Evolutionary conservation across 2,888 invertebrate species (phyloP).

Genomic region (Andrena marginata): DNA sequence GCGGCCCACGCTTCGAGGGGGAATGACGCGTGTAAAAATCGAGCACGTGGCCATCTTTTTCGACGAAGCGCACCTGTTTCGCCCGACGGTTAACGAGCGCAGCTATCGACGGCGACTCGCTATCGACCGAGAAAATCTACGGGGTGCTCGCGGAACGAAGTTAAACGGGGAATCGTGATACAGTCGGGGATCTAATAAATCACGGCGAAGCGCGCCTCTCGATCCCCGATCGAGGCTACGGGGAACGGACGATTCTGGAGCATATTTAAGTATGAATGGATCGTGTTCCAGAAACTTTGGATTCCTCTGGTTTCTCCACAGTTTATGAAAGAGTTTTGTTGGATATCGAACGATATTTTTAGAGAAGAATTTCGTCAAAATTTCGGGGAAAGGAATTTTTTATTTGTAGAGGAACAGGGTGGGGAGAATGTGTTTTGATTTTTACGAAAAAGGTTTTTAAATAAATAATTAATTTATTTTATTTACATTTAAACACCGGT

Average conservation of each 20-base stretch:
- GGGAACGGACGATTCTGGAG: slow-evolving; percentile 30
- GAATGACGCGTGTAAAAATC: slow-evolving; percentile 6
- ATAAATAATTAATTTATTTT: too few species aligned
- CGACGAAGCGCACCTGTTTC: slow-evolving; percentile 31
- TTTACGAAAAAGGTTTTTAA: too few species aligned
- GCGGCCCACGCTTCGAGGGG: background rate
- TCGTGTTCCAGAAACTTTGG: background rate
- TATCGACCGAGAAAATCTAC: slow-evolving; percentile 53
- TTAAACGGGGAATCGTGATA: slow-evolving; percentile 49
- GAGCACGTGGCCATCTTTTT: slow-evolving; percentile 28
- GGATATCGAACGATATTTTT: too few species aligned
- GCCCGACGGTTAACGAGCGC: slow-evolving; percentile 25
- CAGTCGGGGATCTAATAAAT: slow-evolving; percentile 52
- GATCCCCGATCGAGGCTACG: slow-evolving; percentile 22
- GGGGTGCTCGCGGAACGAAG: slow-evolving; percentile 15
- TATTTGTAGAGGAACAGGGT: too few species aligned
- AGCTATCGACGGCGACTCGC: slow-evolving; percentile 20
- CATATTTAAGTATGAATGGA: slow-evolving; percentile 38
- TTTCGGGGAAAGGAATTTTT: too few species aligned
- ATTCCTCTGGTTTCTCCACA: background rate
- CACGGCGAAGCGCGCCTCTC: slow-evolving; percentile 45
- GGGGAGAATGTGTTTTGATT: too few species aligned
- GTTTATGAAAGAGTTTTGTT: too few species aligned
- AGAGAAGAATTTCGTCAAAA: too few species aligned
- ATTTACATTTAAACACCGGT: too few species aligned